Evolutionary conservation across 2,888 invertebrate species (phyloP), one percentile per base, ranked within the genome.

Genomic region (Melinaea menophilus): DNA sequence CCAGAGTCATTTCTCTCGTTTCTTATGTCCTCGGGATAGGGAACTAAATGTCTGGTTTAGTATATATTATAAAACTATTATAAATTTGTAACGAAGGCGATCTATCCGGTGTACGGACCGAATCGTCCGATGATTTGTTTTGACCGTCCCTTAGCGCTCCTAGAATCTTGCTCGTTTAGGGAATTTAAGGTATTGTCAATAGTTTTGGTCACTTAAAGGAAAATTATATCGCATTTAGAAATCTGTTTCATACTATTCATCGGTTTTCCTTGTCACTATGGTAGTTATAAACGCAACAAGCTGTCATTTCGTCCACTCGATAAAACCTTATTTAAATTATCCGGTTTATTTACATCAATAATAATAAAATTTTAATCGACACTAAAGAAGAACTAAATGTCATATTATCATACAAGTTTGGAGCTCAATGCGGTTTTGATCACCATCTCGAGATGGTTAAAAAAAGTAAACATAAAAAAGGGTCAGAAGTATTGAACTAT

Each of bases 131-230:
- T 79, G 80, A 81, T 81, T 79, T 82, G 82, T 84, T 83, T 80
- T 79, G 82, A 82, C 68, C 72, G 79, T 77, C 82, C 75, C 78
- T 82, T 82, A 82, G 72, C 77, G 75, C 77, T 78, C 75, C 77
- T 77, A 77, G 75, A 73, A 64, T 70, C 71, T 67, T 62, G 60
- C 54, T 48, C 59, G 9, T 51, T 51, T 22, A 22, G 22, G 41
- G 2, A 41, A 7, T 37, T 7, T 37, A 37, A 37, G 7, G 7
- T 46, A 46, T 48, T 48, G 22, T 22, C 5, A 12, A 51, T 22
- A 51, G 31, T 9, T 22, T 51, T 51, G 31, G 2, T n/a, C 7
- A 31, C 2, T 9, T 2, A 31, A 7, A 51, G 31, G 51, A 22
- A 31, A 31, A 48, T 12, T 48, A 31, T 51, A 51, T 51, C 11